Evolutionary conservation across 2,888 invertebrate species (phyloP), one percentile per base, ranked within the genome.

Genomic region (Leptopilina myrica): DNA sequence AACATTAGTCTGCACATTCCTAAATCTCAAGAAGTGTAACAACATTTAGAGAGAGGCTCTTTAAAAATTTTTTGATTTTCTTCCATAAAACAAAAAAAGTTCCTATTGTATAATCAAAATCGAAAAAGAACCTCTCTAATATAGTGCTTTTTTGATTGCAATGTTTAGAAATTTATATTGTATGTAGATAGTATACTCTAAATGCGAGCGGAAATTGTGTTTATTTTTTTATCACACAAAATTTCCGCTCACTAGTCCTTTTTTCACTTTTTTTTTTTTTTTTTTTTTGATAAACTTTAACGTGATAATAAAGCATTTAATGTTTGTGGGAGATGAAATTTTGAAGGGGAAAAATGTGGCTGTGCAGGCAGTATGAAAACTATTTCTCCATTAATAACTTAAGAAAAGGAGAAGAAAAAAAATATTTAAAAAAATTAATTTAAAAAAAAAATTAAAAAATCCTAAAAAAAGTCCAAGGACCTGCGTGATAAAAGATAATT

Each of bases 351-450:
- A 76, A 69, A 46, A 59, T 62, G 46, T 76, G 76, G 76, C 76
- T 79, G 79, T 79, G 79, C 76, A 59, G 26, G 56, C 66, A 76
- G 79, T 79, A 76, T 79, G 62, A 73, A 73, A 69, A 77, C 59
- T 76, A 56, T 20, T 49, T 75, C 76, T 76, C 62, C 76, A 20
- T n/a, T 7, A 56, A 56, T 76, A 78, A 56, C 78, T 76, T 75
- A 59, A 43, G 12, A 49, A 49, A 43, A 43, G 59, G 76, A 67
- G 49, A 33, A 65, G 43, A 76, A 82, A 77, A 65, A 67, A 77
- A 79, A 77, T 49, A 49, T 49, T 49, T 49, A 49, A 49, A 49
- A 33, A 49, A 9, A 49, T 49, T 49, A 49, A 20, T 78, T 64
- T 43, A 33, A 33, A 77, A 82, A 76, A 65, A 79, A 76, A 64